Conservation (phyloP, 2,797 vertebrate species). For the Bufotes viridis region DNA sequence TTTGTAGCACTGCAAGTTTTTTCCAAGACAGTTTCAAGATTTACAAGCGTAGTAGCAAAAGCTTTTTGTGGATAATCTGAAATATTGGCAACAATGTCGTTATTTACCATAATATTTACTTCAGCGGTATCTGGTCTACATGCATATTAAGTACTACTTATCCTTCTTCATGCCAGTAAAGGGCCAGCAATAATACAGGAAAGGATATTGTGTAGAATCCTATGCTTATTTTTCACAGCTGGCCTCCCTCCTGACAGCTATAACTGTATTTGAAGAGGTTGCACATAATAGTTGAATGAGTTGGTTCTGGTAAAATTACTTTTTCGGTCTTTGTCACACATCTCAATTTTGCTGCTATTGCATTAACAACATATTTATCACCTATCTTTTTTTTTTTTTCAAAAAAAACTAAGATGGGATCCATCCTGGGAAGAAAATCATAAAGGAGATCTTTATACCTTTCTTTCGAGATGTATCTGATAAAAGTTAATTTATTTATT, state of each 20-base stretch:
- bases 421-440: background rate
- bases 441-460: background rate
- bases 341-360: background rate
- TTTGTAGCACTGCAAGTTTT: background rate
- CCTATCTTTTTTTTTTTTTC: background rate
- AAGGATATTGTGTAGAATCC: background rate
- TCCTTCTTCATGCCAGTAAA: background rate
- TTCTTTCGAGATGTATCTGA: background rate
- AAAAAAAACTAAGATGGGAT: background rate
- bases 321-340: background rate
- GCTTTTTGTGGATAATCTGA: background rate
- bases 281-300: background rate
- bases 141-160: background rate
- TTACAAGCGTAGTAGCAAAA: background rate
- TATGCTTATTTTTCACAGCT: background rate
- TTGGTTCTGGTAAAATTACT: background rate
- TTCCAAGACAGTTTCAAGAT: background rate
- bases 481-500: background rate
- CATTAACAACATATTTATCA: background rate
- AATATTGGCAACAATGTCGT: background rate
- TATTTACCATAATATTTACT: background rate
- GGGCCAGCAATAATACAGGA: background rate
- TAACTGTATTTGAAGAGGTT: background rate
- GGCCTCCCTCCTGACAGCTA: background rate
- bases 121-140: background rate